Evolutionary conservation across 2,797 vertebrate species (phyloP).

Genomic region (Epinephelus awoara): DNA sequence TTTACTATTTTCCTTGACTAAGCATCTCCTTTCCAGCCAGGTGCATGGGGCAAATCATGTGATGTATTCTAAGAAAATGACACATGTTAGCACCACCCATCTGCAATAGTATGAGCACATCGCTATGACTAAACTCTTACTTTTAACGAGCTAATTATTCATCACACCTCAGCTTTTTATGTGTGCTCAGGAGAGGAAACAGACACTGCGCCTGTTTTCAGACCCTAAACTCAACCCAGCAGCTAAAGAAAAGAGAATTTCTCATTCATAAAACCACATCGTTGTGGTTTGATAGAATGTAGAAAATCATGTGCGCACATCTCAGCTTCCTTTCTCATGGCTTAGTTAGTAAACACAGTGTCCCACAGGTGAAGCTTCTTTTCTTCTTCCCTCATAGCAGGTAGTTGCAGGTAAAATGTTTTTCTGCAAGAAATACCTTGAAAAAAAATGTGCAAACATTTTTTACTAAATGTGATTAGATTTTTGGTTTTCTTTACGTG

Average conservation of each 20-base stretch:
- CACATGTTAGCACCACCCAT: background rate
- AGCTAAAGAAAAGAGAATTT: background rate
- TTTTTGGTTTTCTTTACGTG: background rate
- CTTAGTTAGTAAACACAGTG: background rate
- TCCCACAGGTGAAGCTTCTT: background rate
- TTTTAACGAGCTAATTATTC: constrained; percentile 32
- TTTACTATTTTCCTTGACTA: background rate
- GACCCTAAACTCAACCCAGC: background rate
- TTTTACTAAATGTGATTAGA: background rate
- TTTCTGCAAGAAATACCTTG: background rate
- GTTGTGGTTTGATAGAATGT: constrained; percentile 10
- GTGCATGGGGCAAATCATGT: background rate
- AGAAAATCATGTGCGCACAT: background rate
- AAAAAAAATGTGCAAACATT: background rate
- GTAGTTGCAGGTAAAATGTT: background rate
- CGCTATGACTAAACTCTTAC: background rate
- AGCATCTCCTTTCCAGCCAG: constrained; percentile 24
- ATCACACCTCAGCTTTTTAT: constrained; percentile 35
- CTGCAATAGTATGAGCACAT: background rate
- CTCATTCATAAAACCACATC: constrained; percentile 35
- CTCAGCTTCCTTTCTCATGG: background rate
- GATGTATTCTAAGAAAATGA: background rate
- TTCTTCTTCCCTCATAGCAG: background rate
- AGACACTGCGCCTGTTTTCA: background rate
- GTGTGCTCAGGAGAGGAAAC: constrained; percentile 27